Evolutionary conservation across 2,113 vertebrate genomes (phyloP).

Genomic region (Hippocampus zosterae): DNA sequence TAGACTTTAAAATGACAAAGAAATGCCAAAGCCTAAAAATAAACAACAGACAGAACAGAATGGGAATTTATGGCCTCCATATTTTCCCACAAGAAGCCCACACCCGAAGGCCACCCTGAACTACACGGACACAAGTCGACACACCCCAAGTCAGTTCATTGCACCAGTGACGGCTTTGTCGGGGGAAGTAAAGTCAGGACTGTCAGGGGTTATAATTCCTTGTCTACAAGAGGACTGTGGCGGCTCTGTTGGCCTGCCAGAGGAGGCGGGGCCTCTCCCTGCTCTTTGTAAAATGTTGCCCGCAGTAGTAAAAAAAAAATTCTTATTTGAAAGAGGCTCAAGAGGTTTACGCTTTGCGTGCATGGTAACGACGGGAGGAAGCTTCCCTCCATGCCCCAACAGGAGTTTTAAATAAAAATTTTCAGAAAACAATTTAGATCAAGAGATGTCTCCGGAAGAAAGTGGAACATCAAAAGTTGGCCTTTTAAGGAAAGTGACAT

Average conservation of each 20-base stretch:
- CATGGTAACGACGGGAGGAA: too few relatives aligned
- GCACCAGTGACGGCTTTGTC: not conserved
- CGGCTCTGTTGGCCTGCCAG: too few relatives aligned
- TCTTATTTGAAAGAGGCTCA: too few relatives aligned
- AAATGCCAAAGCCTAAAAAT: not conserved
- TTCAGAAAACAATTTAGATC: not conserved
- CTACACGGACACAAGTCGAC: not conserved
- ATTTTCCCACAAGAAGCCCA: not conserved
- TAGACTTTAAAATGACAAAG: not conserved
- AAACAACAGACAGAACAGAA: not conserved
- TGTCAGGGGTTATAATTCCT: too few relatives aligned
- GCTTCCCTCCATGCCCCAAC: not conserved
- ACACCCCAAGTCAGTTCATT: not conserved
- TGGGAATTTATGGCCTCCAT: not conserved
- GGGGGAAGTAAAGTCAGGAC: too few relatives aligned
- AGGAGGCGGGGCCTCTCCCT: too few relatives aligned
- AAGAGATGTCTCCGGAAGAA: not conserved
- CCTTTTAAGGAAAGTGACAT: too few relatives aligned
- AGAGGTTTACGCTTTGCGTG: too few relatives aligned
- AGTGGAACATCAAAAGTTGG: not conserved
- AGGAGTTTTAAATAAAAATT: not conserved
- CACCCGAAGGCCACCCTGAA: not conserved
- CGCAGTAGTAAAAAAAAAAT: too few relatives aligned
- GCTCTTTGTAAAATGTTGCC: too few relatives aligned
- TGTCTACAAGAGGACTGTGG: too few relatives aligned